Base-by-base conservation (phyloP, 2,113 vertebrate genomes). In the Gobiocypris rarus region DNA sequence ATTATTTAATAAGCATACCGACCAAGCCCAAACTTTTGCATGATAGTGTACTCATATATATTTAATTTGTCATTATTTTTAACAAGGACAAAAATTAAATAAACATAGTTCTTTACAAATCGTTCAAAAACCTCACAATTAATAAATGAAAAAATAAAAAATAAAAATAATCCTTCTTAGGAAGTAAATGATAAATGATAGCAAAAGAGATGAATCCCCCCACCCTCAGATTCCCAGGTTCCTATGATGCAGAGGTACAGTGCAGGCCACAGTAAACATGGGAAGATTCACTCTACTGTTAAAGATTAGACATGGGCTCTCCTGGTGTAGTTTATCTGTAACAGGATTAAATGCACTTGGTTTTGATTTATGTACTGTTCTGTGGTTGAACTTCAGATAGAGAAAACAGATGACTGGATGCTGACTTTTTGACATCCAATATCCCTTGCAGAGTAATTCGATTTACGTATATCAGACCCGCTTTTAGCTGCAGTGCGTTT, bases 261-360 rank as follows among this genome's bases (percentile, higher is more conserved):
- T n/a, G n/a, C 17, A 31, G 71, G 28, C 28, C 28, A 24, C 58
- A 67, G 4, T 22, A n/a, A n/a, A n/a, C 4, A n/a, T 71, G 82
- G 43, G 7, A 17, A 61, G n/a, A 84, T 77, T 69, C 22, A 67
- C 26, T 67, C 13, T 75, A 3, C 73, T 67, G 45, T 83, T 67
- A 76, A 50, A 52, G 45, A 84, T 83, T 83, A 83, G 82, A 76
- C 59, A 76, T 54, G 82, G 82, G 3, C 43, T 65, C 19, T 52
- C n/a, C 28, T 38, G 9, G 4, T 43, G 59, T 48, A 26, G 26
- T 59, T 69, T 65, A 28, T 34, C 73, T 75, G 73, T 63, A 67
- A 34, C 10, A 26, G 17, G 74, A 77, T 76, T 41, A 48, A 54
- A 75, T 67, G 10, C 10, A 11, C 1, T 69, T 38, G 31, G 1